phyloP scores from a whole-genome alignment of 2,113 vertebrate species.

The Onychostruthus taczanowskii region DNA sequence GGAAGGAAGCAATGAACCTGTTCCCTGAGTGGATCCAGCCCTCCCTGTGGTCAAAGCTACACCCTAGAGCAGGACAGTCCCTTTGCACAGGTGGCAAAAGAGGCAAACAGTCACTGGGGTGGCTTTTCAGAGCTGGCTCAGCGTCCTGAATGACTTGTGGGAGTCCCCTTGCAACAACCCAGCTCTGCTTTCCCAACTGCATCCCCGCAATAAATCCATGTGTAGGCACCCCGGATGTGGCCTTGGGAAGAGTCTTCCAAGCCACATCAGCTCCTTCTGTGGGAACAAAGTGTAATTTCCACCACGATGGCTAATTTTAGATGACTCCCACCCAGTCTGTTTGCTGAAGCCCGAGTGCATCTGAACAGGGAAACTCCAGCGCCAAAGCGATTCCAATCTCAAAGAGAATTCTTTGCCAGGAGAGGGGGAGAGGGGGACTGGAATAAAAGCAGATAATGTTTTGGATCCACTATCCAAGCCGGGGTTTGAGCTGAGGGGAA shows the following conservation, averaged over 20 bases:
- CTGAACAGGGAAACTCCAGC: neutral
- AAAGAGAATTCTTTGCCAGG: neutral
- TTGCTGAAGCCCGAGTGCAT: neutral
- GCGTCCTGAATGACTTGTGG: neutral
- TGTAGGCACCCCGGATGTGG: rapidly evolving
- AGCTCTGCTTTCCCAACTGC: neutral
- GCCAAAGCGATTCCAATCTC: neutral
- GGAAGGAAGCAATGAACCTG: neutral
- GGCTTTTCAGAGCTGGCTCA: neutral
- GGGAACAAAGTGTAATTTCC: neutral
- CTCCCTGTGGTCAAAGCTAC: neutral
- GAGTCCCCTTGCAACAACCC: neutral
- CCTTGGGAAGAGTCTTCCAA: neutral
- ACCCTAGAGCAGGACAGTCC: neutral
- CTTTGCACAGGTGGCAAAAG: neutral
- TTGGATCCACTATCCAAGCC: neutral
- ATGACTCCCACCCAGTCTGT: neutral
- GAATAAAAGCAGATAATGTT: neutral
- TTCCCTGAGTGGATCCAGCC: neutral
- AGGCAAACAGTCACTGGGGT: neutral
- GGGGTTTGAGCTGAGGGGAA: neutral
- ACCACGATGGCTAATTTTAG: neutral
- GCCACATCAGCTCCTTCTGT: neutral
- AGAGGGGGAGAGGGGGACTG: neutral
- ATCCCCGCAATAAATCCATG: neutral